Percentiles rank a stretch among this genome's conserved stretches.
phyloP scores from a whole-genome alignment of 2,113 vertebrate species.

The Ondatra zibethicus region DNA sequence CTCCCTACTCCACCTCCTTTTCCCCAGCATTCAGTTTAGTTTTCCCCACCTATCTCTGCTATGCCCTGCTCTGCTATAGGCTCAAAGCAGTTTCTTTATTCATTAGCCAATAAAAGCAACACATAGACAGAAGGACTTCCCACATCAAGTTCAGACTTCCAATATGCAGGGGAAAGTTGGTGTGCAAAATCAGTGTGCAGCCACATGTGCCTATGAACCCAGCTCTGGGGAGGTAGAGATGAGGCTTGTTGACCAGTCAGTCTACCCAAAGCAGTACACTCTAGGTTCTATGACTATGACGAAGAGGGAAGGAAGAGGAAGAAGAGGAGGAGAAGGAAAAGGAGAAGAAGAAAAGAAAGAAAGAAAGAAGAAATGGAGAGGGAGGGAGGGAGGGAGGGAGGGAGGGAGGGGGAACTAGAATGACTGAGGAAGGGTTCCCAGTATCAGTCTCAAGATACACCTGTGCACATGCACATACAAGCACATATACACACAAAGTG shows the following conservation, averaged over 20 bases:
- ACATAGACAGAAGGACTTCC: too few species aligned
- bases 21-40: too few species aligned
- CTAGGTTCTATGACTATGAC: background rate
- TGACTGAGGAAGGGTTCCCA: background rate
- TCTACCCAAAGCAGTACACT: background rate
- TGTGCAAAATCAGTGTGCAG: too few species aligned
- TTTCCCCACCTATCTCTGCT: too few species aligned
- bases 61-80: too few species aligned
- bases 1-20: too few species aligned
- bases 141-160: too few species aligned
- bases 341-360: too few species aligned
- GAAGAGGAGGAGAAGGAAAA: background rate
- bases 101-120: too few species aligned
- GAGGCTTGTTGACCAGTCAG: background rate
- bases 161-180: background rate
- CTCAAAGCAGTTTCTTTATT: too few species aligned
- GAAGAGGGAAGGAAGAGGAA: background rate
- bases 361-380: background rate
- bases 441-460: background rate
- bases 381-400: fast-evolving
- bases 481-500: background rate
- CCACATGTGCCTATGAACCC: background rate
- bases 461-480: background rate
- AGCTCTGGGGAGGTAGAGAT: background rate
- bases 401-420: background rate